Base-by-base conservation (phyloP, 2,888 invertebrate species). In the Hirtodrosophila histrioides region DNA sequence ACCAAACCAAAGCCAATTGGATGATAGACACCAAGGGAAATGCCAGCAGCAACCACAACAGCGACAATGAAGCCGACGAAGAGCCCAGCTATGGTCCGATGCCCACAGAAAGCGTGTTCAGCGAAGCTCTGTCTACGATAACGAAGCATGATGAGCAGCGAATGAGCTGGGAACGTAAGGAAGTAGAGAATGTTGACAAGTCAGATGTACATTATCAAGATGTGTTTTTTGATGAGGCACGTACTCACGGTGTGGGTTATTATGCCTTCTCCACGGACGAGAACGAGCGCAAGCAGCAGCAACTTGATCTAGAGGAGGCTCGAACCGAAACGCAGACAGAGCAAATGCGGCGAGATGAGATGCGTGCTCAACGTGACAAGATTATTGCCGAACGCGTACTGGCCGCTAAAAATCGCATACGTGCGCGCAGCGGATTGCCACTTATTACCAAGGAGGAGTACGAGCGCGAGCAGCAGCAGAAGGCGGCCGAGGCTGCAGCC, bases 161-260 rank as follows among this genome's bases (percentile, higher is more conserved):
- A 45, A 93, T 94, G 73, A 95, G 97, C 89, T 98, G 98, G 98
- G 97, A 98, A 86, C 93, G 95, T 70, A 96, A 97, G 86, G 97
- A 96, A 88, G 93, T 93, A 46, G 94, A 95, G 85, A 92, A 97
- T 51, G 90, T 94, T 0, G 93, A 94, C 3, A 95, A 97, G 91
- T 92, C 94, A 63, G 93, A 96, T 91, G 93, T 97, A 50, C 98
- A 98, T 92, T 99, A 99, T 89, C 96, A 98, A 91, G 97, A 98
- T 92, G 93, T 99, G 51, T 93, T 97, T 58, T 97, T 96, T 91
- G 96, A 97, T 91, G 98, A 99, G 94, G 97, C 98, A 0, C 94
- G 98, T 67, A 94, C 95, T 9, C 98, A 98, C 89, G 99, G 98
- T 87, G 97, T 97, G 12, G 97, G 97, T 4, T 99, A 97, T 92